phyloP scores from a whole-genome alignment of 2,113 vertebrate species.

The Callorhinus ursinus region DNA sequence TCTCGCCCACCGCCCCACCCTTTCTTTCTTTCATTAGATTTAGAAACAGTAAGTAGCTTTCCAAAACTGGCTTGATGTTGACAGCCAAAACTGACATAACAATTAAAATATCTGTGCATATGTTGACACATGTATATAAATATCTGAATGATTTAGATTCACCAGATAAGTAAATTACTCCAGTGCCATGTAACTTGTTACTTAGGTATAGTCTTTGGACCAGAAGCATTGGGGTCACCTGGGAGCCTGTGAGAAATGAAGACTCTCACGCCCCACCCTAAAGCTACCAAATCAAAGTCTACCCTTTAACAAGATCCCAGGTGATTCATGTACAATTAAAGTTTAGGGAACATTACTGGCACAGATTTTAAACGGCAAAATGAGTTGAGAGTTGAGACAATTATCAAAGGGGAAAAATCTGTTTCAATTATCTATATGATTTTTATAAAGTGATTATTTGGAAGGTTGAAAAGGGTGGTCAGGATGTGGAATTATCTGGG shows the following conservation, averaged over 20 bases:
- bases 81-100: neutral
- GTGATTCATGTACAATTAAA: neutral
- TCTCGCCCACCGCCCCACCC: neutral
- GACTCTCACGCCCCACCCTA: neutral
- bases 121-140: neutral
- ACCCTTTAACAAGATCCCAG: slow-evolving; percentile 38
- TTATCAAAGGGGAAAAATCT: neutral
- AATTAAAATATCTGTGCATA: neutral
- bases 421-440: neutral
- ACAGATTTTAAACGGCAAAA: neutral
- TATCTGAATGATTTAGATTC: neutral
- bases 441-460: slow-evolving; percentile 36
- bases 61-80: neutral
- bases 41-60: neutral
- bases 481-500: neutral
- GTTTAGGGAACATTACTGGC: neutral
- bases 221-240: neutral
- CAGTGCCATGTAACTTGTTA: neutral
- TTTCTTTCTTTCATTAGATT: neutral
- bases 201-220: neutral
- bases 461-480: neutral
- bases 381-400: neutral
- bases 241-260: neutral
- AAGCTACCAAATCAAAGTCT: slow-evolving; percentile 1
- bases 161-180: neutral